phyloP scores from a whole-genome alignment of 2,888 invertebrate genomes.

The Epsilonema sp. region DNA sequence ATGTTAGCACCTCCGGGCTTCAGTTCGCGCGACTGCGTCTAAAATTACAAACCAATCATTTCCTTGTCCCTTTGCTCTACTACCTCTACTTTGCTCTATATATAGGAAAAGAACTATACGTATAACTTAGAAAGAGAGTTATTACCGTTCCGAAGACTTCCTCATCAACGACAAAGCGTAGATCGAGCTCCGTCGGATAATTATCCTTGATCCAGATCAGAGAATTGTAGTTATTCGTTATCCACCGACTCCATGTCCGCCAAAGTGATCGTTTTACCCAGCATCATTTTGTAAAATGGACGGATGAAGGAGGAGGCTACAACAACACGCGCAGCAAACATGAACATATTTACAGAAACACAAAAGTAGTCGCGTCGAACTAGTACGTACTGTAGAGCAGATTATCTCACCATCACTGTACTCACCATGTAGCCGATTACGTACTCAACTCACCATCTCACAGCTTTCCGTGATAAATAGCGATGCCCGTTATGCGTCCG shows the following conservation, averaged over 20 bases:
- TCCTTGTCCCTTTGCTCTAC: too few species aligned
- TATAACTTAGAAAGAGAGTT: too few species aligned
- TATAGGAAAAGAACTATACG: background rate
- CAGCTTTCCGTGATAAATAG: constrained; percentile 92
- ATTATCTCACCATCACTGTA: too few species aligned
- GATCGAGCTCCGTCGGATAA: constrained; percentile 74
- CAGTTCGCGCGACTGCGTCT: constrained; percentile 71
- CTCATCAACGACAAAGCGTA: constrained; percentile 88
- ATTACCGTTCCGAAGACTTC: constrained; percentile 57
- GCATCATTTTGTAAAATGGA: constrained; percentile 99
- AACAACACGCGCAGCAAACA: constrained; percentile 34
- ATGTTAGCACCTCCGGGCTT: constrained; percentile 76
- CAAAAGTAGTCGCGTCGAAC: background rate
- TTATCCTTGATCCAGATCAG: constrained; percentile 84
- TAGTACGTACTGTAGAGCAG: too few species aligned
- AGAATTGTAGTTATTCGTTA: constrained; percentile 94
- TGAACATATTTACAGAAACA: background rate
- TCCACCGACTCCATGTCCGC: constrained; percentile 98
- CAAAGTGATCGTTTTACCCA: constrained; percentile 72
- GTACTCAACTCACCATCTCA: constrained; percentile 67
- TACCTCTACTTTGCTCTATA: too few species aligned
- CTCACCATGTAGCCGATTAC: too few species aligned
- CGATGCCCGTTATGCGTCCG: constrained; percentile 93
- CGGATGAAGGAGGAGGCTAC: constrained; percentile 85
- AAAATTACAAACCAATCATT: constrained; percentile 21